Percentiles rank a stretch among this genome's conserved stretches.
These are phyloP conservation scores for Idaea biselata DNA, from an alignment of 2,888 invertebrate genomes.

Conservation along the genomic window DNA sequence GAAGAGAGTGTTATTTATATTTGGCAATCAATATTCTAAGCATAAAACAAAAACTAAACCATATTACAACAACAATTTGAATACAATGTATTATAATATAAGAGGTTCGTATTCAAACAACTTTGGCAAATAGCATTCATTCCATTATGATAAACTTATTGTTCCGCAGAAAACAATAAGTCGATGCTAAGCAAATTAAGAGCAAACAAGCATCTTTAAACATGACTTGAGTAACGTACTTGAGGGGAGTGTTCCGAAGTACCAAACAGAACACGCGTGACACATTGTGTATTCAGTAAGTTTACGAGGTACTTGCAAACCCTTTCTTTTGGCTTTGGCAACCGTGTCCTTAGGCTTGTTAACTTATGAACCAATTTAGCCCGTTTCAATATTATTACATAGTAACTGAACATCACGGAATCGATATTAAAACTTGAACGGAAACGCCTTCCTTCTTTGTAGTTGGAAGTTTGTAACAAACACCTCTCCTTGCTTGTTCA, in stretches of 20 bases:
- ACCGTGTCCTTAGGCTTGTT: slow-evolving; percentile 32
- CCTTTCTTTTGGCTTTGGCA: slow-evolving; percentile 57
- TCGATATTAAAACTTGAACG: background rate
- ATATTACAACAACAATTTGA: background rate
- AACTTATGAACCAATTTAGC: slow-evolving; percentile 23
- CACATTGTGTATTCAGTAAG: slow-evolving; percentile 49
- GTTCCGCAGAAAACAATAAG: background rate
- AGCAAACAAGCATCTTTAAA: slow-evolving; percentile 31
- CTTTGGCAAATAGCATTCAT: slow-evolving; percentile 2
- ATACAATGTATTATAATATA: slow-evolving; percentile 2
- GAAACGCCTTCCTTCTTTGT: background rate
- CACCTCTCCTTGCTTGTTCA: no score
- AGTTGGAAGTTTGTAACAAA: background rate
- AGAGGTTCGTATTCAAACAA: slow-evolving; percentile 5
- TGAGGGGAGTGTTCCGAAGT: slow-evolving; percentile 38
- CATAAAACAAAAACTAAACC: background rate
- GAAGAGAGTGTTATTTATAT: no score
- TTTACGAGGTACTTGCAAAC: slow-evolving; percentile 55
- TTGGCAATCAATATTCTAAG: background rate
- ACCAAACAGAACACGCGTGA: slow-evolving; percentile 21
- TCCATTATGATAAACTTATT: background rate
- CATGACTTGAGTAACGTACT: slow-evolving; percentile 42
- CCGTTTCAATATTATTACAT: background rate
- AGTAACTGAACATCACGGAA: background rate
- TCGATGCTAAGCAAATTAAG: slow-evolving; percentile 17